A percentile compares a stretch with the other conserved stretches of the same genome.
phyloP scores from a whole-genome alignment of 2,113 vertebrate genomes.

The Prochilodus magdalenae region DNA sequence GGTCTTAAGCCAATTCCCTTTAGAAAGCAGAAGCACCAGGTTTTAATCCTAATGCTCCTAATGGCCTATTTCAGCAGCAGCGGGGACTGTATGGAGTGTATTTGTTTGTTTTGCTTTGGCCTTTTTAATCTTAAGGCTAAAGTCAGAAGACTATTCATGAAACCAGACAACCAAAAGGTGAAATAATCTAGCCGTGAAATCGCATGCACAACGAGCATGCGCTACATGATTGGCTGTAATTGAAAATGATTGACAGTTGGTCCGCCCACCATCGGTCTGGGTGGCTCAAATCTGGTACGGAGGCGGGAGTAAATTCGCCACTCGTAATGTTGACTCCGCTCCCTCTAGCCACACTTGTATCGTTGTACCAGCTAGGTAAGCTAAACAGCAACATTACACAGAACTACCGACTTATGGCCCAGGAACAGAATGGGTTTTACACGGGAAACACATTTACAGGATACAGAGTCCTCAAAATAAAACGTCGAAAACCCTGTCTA shows the following conservation, averaged over 20 bases:
- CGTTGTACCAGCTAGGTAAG: too few species aligned
- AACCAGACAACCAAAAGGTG: not conserved
- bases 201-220: not conserved
- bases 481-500: not conserved
- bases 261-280: not conserved
- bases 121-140: not conserved
- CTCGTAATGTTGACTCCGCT: not conserved
- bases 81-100: too few species aligned
- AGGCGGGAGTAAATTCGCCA: not conserved
- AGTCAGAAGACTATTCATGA: too few species aligned
- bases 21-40: too few species aligned
- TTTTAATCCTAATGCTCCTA: too few species aligned
- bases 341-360: not conserved
- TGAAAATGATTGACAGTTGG: not conserved
- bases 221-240: not conserved
- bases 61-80: too few species aligned
- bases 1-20: too few species aligned
- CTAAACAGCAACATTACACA: too few species aligned
- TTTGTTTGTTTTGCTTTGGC: not conserved
- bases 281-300: too few species aligned
- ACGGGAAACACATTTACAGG: not conserved
- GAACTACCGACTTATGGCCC: too few species aligned
- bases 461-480: not conserved
- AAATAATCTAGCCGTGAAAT: not conserved
- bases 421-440: not conserved